Evolutionary conservation across 2,888 invertebrate genomes (phyloP), one percentile per base, ranked within the genome.

Genomic region (Trachelus stipa): DNA sequence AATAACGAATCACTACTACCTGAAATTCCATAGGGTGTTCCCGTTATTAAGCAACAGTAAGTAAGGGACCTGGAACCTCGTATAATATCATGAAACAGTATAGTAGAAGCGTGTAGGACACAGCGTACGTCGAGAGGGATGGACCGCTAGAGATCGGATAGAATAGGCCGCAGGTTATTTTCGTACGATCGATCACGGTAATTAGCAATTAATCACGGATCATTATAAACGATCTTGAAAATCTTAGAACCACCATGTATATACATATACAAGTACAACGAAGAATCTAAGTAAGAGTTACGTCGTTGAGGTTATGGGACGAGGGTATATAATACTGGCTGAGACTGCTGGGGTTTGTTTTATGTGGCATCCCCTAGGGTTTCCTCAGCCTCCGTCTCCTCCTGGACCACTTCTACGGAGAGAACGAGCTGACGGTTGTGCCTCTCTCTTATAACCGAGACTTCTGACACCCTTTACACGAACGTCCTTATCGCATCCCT

Each of bases 121-220:
- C 40, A 40, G 40, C 6, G 40, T 15, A 40, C 4, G 40, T 15
- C 15, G 15, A 15, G 40, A 40, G 40, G 40, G 40, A 40, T 40
- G 40, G 40, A 40, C 40, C 40, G 15, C 40, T 40, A 40, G 40
- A 40, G 15, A 40, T 40, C 15, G 15, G 15, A 40, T 40, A 0
- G 40, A 40, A 40, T 40, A 40, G 15, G 40, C 40, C 40, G 15
- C 40, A 77, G 86, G 87, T 87, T 87, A 86, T 88, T 87, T 88
- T 87, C 86, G 83, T 84, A n/a, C 69, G 73, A 79, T 79, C 79
- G 76, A 76, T 76, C 79, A 80, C 33, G 74, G 85, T 87, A 89
- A 89, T 89, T 88, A 88, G 84, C 85, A 86, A 89, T 89, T 88
- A 88, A 89, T 88, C 88, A 76, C 79, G 68, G 76, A 71, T 78